A percentile compares a stretch with the other conserved stretches of the same genome.
These are phyloP conservation scores for Lasioglossum baleicum DNA, from an alignment of 1,140 invertebrate genomes.

Conservation along the genomic window DNA sequence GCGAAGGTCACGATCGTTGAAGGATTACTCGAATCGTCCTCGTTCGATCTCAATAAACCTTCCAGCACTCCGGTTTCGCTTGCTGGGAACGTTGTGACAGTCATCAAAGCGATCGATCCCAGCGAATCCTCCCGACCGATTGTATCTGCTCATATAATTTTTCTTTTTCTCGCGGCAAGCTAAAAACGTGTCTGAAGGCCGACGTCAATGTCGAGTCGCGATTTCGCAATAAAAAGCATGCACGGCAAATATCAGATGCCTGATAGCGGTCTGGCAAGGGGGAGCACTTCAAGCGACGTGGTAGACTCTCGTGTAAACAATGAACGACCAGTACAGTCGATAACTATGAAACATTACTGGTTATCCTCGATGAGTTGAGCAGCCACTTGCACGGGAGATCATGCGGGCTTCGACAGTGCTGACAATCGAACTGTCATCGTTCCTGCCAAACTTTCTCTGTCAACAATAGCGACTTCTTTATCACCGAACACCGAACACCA, in stretches of 20 bases:
- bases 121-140: neutral
- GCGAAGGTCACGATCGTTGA: slow-evolving; percentile 46
- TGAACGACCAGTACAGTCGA: neutral
- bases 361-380: too few species aligned
- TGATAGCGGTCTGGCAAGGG: too few species aligned
- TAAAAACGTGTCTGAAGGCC: neutral
- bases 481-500: too few species aligned
- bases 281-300: neutral
- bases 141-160: neutral
- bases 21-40: neutral
- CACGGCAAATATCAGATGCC: neutral
- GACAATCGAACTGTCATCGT: neutral
- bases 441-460: neutral
- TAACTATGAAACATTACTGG: neutral
- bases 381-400: too few species aligned
- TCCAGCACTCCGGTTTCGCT: neutral
- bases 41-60: too few species aligned
- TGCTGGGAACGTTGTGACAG: slow-evolving; percentile 4
- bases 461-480: too few species aligned
- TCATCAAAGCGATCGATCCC: slow-evolving; percentile 20
- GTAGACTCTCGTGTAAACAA: slow-evolving; percentile 22
- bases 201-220: neutral
- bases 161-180: neutral
- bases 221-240: neutral
- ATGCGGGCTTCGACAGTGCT: neutral